Evolutionary conservation across 1,140 invertebrate species (phyloP), one percentile per base, ranked within the genome.

Genomic region (Chironomus tepperi): DNA sequence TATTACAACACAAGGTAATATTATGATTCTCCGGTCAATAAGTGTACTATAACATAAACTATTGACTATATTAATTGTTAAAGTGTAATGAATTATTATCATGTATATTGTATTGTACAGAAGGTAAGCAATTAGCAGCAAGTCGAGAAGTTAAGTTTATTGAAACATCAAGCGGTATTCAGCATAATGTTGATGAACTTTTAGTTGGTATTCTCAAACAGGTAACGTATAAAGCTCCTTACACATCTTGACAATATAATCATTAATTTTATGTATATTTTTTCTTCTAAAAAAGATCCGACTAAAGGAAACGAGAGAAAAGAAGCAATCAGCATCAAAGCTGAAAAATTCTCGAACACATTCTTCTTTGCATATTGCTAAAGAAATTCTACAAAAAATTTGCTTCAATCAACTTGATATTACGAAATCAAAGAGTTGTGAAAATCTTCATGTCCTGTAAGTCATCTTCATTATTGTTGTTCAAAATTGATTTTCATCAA

Each of bases 111-210:
- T 15, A 15, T 57, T 57, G 8, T 57, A 15, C 12, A 96, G 94
- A 95, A 81, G 93, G 94, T 0, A 96, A 94, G 83, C 86, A 89
- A 21, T 81, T 96, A 77, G 94, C 94, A 0, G 90, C 89, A 47
- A 90, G 91, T n/a, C 87, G 90, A 79, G 93, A 95, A 80, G 93
- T 91, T 82, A 96, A 96, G 83, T 97, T 95, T 84, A 95, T 96
- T 76, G 94, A 97, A 81, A 95, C 93, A 0, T 96, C 93, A 0
- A 91, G 91, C 74, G 93, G 93, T 1, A 93, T 96, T 78, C 92
- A 95, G 81, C 93, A 96, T 83, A 95, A 95, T 78, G 93, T 96
- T 12, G 94, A 96, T 81, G 94, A 96, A 79, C 86, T 96, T 24
- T 85, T 96, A 16, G 94, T 96, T 0, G 93, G 94, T 1, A 89